Base-by-base conservation (phyloP, 2,888 invertebrate species). In the Muscina levida region DNA sequence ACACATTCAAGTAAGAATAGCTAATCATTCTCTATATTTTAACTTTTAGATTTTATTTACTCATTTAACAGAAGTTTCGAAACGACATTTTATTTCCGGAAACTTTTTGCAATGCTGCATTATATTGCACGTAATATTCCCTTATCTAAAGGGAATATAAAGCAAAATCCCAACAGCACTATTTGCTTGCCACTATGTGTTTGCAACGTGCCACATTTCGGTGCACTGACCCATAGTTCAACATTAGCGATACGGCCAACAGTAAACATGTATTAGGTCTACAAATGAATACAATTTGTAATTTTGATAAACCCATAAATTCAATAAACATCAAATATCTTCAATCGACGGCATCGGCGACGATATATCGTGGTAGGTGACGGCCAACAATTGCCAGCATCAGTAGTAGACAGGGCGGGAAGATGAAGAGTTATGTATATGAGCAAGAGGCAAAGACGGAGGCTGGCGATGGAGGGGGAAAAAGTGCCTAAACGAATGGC, bases 261-360 rank as follows among this genome's bases (percentile, higher is more conserved):
- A 13, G 53, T 24, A 53, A 24, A 53, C 53, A 53, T 22, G 53
- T 13, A 53, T 53, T 53, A 53, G 53, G 11, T 8, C 46, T 66
- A 72, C n/a, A 75, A 79, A 72, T 79, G 76, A 72, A 76, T 65
- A 46, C 72, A 79, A 79, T 79, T 79, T 79, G 72, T 72, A 76
- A 19, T 48, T 74, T 71, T 71, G 77, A 80, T 80, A 80, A 77
- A 73, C 68, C 76, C 53, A 76, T 79, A 76, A 76, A 72, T 80
- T 80, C 57, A 76, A 76, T 72, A 76, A 72, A 76, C 72, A 72
- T 72, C 48, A 65, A 80, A 76, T 72, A 72, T 76, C 53, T 53
- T 53, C 13, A 24, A 53, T 53, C 44, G 44, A 31, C 72, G 75
- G 17, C 19, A 17, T 57, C 39, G 26, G 48, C 37, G n/a, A 22